Evolutionary conservation across 1,140 invertebrate genomes (phyloP), one percentile per base, ranked within the genome.

Genomic region (Psix sp.): DNA sequence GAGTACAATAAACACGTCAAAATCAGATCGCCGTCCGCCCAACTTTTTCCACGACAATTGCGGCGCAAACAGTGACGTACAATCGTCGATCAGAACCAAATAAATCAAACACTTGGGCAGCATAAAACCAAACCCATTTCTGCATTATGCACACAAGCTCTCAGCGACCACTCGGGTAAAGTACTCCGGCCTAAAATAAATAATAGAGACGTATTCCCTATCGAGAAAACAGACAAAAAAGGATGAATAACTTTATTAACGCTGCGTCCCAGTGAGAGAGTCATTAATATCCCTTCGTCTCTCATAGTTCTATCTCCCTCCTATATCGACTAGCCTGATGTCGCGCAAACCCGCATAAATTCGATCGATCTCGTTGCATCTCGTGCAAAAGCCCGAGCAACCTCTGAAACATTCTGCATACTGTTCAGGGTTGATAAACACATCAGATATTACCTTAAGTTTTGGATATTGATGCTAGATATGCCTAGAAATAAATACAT

Each of bases 181-280:
- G 63, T 46, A 48, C 48, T 70, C 56, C 33, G 36, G 17, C 42
- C 48, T 35, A 56, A 70, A 56, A 56, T 52, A 70, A 62, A 70
- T 70, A 70, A 54, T 56, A 13, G 10, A 35, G 20, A 36, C 26
- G 14, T 54, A 31, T 21, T 35, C 10, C 3, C 17, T 17, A 35
- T 14, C 24, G 24, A 14, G 3, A 7, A 24, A 24, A 7, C 21
- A 24, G 31, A 48, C n/a, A n/a, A 45, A 57, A 42, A 59, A 45
- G 52, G 42, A 70, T 56, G 49, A 62, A 70, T 56, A 63, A 62
- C 51, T 72, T 63, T 72, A 63, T 72, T 72, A 63, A 72, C 36
- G 49, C 15, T 21, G 54, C 40, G 35, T 51, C 49, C 42, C 51
- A 57, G 29, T 54, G 15, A 46, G 56, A 35, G 33, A 35, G 16